Base-by-base conservation (phyloP, 2,113 vertebrate genomes). In the Felis chaus region DNA sequence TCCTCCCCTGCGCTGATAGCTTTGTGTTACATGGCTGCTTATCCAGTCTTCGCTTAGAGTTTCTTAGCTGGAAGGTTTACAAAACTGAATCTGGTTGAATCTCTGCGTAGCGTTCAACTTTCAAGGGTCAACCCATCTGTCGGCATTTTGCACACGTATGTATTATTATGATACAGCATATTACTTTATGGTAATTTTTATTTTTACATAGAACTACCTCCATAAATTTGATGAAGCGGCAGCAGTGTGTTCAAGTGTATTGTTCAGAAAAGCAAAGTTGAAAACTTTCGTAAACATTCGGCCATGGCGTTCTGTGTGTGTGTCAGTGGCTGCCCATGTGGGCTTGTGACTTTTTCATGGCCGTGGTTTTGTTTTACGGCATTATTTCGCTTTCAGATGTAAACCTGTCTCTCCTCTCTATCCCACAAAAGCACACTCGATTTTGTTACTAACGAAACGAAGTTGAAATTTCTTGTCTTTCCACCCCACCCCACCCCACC, bases 131-230 rank as follows among this genome's bases (percentile, higher is more conserved):
- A 99, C 99, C 98, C 98, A 99, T 99, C 99, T 99, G 99, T 99
- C 97, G 98, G 98, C 98, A 99, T 99, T 99, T 99, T 99, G 99
- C 99, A 99, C 99, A 99, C 98, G 98, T 99, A 98, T 99, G 98
- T 99, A 99, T 99, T 99, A 98, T 99, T 99, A 99, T 98, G 98
- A 99, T 99, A 98, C 98, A 98, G 98, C 98, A 98, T 99, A 98
- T 99, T 99, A 98, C 98, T 99, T 99, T 99, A 99, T 99, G 98
- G 98, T 99, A 98, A 98, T 98, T 98, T 99, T 99, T 98, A 98
- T 99, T 99, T 99, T 98, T 99, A 99, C 99, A 99, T 99, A 99
- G 98, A 99, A 99, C 99, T 99, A 99, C 99, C 99, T 99, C 99
- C 99, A 99, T 99, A 98, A 98, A 99, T 99, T 98, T 98, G 99